These are phyloP conservation scores for Glaucidium brasilianum DNA, from an alignment of 2,113 vertebrate species.

Conservation along the genomic window DNA sequence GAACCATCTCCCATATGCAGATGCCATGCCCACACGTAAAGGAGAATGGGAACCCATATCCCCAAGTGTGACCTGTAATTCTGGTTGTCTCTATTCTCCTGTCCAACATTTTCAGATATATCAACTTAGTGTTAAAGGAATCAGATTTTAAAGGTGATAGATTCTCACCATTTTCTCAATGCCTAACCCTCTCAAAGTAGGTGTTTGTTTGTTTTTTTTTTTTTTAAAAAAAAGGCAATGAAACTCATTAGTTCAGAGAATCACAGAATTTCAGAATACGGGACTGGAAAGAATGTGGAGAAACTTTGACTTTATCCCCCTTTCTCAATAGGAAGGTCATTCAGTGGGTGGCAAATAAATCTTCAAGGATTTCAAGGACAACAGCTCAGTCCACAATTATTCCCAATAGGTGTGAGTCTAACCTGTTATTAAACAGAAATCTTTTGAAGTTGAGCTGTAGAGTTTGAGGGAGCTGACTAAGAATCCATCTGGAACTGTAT, in stretches of 20 bases:
- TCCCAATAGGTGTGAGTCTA: background rate
- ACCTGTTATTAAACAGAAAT: background rate
- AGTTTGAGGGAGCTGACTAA: background rate
- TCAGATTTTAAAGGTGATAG: background rate
- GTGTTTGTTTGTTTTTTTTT: background rate
- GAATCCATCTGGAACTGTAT: background rate
- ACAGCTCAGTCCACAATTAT: background rate
- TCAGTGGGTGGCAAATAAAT: background rate
- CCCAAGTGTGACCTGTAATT: background rate
- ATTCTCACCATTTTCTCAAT: background rate
- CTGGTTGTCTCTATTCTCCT: background rate
- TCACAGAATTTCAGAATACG: background rate
- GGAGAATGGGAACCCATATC: background rate
- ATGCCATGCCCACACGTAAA: background rate
- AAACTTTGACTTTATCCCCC: background rate
- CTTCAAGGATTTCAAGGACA: background rate
- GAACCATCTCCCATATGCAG: background rate
- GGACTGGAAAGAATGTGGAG: background rate
- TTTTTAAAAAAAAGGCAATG: background rate
- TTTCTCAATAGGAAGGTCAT: background rate
- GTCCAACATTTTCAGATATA: background rate
- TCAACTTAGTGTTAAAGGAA: background rate
- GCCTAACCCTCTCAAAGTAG: background rate
- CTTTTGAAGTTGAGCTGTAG: background rate
- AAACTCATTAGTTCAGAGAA: background rate